Base-by-base conservation (phyloP, 2,888 invertebrate species). In the Clistopyga incitator region DNA sequence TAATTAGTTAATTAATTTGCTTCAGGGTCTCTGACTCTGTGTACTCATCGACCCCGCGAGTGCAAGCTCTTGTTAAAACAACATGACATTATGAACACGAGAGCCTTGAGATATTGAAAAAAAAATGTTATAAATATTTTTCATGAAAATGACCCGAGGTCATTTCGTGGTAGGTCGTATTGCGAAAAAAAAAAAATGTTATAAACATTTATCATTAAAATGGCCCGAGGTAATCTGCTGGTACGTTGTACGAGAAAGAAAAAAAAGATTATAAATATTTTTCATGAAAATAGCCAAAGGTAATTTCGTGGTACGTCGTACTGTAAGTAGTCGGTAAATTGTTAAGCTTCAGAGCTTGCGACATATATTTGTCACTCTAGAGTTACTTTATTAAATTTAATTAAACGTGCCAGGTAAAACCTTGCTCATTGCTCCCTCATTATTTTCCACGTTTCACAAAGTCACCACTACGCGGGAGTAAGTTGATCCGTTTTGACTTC, bases 1-100 rank as follows among this genome's bases (percentile, higher is more conserved):
- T 79, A 74, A 68, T 79, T 34, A 50, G 38, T 74, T 74, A 59
- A 67, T 79, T 79, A 67, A 67, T 77, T 56, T 65, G 56, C 76
- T 45, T 64, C 56, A 6, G 20, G 56, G 6, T 42, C 25, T 45
- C 64, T 64, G 20, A 38, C 64, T 74, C 59, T 18, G 13, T 25
- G 47, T n/a, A 18, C 61, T 18, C 47, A 38, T 38, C 38, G 52
- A 4, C 67, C 45, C 25, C 3, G 18, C 68, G 18, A 29, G 11
- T 34, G 11, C 38, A 15, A 70, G 25, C 70, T 70, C 29, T 10
- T 50, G 68, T 34, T 54, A 29, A 34, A n/a, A n/a, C 50, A 20
- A 29, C 52, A 34, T 52, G 29, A 68, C 68, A 47, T 13, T 11
- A 4, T 23, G 15, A 13, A 23, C 42, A 42, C 42, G 47, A 47